Base-by-base conservation (phyloP, 1,140 invertebrate species). In the Panulirus ornatus region DNA sequence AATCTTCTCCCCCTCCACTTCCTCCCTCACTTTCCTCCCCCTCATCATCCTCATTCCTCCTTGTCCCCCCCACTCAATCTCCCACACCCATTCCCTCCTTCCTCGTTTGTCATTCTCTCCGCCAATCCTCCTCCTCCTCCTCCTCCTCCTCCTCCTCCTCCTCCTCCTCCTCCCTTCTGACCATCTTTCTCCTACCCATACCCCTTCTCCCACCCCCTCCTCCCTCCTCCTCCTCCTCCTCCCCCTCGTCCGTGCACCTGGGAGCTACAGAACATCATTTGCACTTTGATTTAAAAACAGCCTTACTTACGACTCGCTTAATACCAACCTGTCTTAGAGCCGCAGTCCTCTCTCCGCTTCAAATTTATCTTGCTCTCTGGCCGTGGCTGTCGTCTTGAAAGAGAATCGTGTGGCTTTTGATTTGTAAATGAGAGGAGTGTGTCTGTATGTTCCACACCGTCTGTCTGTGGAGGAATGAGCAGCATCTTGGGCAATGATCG, bases 221-320 rank as follows among this genome's bases (percentile, higher is more conserved):
- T 38, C 58, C 38, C 54, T 42, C 81, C 36, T 63, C 54, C 30
- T 38, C 34, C 81, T 58, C 16, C 58, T 34, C 30, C 22, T 27
- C n/a, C 76, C 34, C 76, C 42, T 30, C 19, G 16, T 42, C 42
- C 22, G 6, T 47, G 58, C 66, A 63, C 11, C 36, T 0, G 38
- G 30, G 40, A 30, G 70, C 38, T n/a, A 47, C 83, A 85, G 70
- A 85, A 71, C 66, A 85, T 47, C 83, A 85, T 85, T 85, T 85
- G 83, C 83, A 85, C 83, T 73, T 85, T 85, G 83, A 85, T 85
- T 85, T 85, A 85, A 85, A 85, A 85, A 85, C 70, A 51, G 70
- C 83, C 66, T 85, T 73, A 85, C 66, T 85, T 71, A 85, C 70
- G 42, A 27, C 66, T 44, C 22, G n/a, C 42, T 38, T 85, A 85